Evolutionary conservation across 2,888 invertebrate species (phyloP).

Genomic region (Dorcus parallelipipedus): DNA sequence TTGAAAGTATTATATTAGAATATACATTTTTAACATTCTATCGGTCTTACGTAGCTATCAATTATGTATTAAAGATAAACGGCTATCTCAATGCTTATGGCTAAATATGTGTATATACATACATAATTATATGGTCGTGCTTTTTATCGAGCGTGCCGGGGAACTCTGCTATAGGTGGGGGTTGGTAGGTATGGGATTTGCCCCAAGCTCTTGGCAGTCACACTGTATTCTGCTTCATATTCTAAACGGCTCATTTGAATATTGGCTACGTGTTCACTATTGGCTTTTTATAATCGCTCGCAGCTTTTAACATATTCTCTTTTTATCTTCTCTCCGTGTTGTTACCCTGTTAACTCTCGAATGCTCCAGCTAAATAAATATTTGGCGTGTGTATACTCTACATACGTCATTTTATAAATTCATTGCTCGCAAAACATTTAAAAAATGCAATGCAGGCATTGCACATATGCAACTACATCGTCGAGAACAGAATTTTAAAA

Average conservation of each 20-base stretch:
- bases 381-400: too few relatives aligned
- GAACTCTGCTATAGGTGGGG: conserved; percentile 29
- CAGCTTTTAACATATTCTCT: conserved; percentile 19
- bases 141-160: conserved; percentile 45
- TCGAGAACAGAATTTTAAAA: too few relatives aligned
- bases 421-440: too few relatives aligned
- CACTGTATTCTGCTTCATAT: conserved; percentile 42
- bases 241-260: conserved; percentile 45
- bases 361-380: neutral
- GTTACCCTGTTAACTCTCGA: neutral
- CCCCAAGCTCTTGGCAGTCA: conserved; percentile 41
- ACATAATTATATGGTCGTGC: conserved; percentile 50
- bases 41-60: conserved; percentile 49
- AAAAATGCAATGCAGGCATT: too few relatives aligned
- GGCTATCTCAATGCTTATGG: conserved; percentile 50
- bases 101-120: conserved; percentile 51
- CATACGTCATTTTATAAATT: too few relatives aligned
- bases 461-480: too few relatives aligned
- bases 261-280: conserved; percentile 34
- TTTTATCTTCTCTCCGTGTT: neutral
- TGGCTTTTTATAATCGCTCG: conserved; percentile 31
- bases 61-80: conserved; percentile 52
- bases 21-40: conserved; percentile 50
- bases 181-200: conserved; percentile 33
- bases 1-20: conserved; percentile 34